A percentile compares a stretch with the other conserved stretches of the same genome.
phyloP scores from a whole-genome alignment of 1,140 invertebrate genomes.

The Stegodyphus dumicola region DNA sequence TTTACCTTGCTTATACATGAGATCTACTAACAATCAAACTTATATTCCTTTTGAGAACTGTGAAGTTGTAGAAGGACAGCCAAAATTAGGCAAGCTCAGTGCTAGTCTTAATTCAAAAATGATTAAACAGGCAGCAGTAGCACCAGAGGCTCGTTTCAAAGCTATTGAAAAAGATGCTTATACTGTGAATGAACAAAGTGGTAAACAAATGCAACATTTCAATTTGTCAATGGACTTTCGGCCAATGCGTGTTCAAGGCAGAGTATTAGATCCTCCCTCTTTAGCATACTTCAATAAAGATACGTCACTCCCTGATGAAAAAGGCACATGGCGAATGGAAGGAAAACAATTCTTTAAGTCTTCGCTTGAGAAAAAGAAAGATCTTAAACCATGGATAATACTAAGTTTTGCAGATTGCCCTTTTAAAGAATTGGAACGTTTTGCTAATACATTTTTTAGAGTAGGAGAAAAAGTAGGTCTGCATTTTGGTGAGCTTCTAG shows the following conservation, averaged over 20 bases:
- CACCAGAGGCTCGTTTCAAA: slow-evolving; percentile 64
- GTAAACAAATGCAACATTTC: slow-evolving; percentile 9
- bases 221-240: slow-evolving; percentile 11
- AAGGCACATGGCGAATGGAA: slow-evolving; percentile 43
- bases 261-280: slow-evolving; percentile 16
- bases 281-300: background rate
- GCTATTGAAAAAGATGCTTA: slow-evolving; percentile 11
- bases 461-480: slow-evolving; percentile 21
- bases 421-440: background rate
- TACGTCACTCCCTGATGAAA: slow-evolving; percentile 8
- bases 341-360: slow-evolving; percentile 27
- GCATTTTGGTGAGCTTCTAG: background rate
- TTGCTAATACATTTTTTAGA: slow-evolving; percentile 4
- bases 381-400: slow-evolving; percentile 40
- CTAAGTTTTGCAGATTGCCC: slow-evolving; percentile 14
- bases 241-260: background rate
- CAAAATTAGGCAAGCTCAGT: slow-evolving; percentile 52
- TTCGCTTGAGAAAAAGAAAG: no score
- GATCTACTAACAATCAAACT: slow-evolving; percentile 58
- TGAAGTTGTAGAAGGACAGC: slow-evolving; percentile 65
- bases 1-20: slow-evolving; percentile 67
- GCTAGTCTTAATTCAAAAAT: slow-evolving; percentile 48
- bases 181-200: background rate
- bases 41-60: slow-evolving; percentile 68
- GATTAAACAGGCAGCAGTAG: slow-evolving; percentile 64